phyloP scores from a whole-genome alignment of 2,797 vertebrate species.

The Acanthornis magna region DNA sequence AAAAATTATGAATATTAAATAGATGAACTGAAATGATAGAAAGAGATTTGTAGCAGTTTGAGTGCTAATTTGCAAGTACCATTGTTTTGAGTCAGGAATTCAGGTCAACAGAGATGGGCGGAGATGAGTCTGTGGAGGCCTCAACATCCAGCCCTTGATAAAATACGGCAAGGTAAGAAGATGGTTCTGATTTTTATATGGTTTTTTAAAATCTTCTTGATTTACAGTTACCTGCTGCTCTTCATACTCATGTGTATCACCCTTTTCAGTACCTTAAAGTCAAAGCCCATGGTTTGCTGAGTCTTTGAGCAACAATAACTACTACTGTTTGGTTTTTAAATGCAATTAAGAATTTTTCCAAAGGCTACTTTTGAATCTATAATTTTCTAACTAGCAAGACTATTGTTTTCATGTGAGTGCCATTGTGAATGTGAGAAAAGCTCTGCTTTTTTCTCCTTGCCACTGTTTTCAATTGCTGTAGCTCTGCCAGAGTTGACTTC shows the following conservation, averaged over 20 bases:
- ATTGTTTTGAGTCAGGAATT: neutral
- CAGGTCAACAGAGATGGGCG: neutral
- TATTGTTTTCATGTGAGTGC: neutral
- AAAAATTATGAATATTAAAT: neutral
- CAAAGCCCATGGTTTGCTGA: neutral
- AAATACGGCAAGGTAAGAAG: neutral
- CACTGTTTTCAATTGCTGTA: neutral
- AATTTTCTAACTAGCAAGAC: neutral
- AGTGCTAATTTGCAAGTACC: neutral
- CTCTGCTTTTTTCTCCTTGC: neutral
- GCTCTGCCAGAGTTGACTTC: neutral
- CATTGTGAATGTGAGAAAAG: neutral
- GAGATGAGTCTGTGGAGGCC: neutral
- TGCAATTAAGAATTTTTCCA: neutral
- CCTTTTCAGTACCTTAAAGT: neutral
- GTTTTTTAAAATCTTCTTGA: neutral
- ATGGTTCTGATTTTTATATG: neutral
- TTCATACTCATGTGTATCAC: fast-evolving
- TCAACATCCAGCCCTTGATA: neutral
- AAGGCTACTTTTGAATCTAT: neutral
- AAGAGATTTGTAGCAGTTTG: neutral
- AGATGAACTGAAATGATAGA: neutral
- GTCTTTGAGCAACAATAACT: neutral
- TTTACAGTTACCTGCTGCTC: neutral
- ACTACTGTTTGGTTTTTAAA: neutral